Percentiles rank a stretch among this genome's conserved stretches.
Conservation (phyloP, 2,113 vertebrate genomes). For the Hyaena hyaena region DNA sequence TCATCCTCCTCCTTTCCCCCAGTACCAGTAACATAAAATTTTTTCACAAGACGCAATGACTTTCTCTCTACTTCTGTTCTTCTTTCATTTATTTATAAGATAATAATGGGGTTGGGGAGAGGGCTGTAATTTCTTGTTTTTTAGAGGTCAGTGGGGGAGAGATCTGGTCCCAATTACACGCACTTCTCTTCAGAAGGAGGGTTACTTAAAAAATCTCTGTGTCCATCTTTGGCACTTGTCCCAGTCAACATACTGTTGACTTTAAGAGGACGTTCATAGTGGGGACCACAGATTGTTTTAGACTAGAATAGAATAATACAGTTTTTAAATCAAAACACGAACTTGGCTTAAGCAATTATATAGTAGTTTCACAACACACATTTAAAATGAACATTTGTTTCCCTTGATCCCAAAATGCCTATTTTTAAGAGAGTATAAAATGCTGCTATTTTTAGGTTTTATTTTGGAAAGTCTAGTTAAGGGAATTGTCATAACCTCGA, state of each 20-base stretch:
- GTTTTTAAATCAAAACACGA: slow-evolving; percentile 15
- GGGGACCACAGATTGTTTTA: background rate
- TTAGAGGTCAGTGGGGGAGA: background rate
- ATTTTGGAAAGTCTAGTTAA: slow-evolving; percentile 51
- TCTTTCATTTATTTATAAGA: background rate
- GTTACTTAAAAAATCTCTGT: background rate
- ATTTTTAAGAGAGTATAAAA: slow-evolving; percentile 47
- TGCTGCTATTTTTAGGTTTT: slow-evolving; percentile 63
- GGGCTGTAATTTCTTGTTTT: background rate
- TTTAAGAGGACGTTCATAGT: background rate
- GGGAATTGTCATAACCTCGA: slow-evolving; percentile 59
- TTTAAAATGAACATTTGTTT: slow-evolving; percentile 57
- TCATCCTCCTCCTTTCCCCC: background rate
- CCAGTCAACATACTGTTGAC: background rate
- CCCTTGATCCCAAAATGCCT: slow-evolving; percentile 34
- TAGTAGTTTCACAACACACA: background rate
- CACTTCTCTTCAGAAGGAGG: background rate
- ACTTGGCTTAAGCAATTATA: background rate
- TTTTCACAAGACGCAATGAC: background rate
- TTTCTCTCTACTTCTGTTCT: background rate
- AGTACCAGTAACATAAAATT: background rate
- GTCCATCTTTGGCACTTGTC: background rate
- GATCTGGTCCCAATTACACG: background rate
- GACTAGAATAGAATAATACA: background rate
- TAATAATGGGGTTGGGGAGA: background rate